These are phyloP conservation scores for Argyrosomus japonicus DNA, from an alignment of 2,113 vertebrate genomes.

Conservation along the genomic window DNA sequence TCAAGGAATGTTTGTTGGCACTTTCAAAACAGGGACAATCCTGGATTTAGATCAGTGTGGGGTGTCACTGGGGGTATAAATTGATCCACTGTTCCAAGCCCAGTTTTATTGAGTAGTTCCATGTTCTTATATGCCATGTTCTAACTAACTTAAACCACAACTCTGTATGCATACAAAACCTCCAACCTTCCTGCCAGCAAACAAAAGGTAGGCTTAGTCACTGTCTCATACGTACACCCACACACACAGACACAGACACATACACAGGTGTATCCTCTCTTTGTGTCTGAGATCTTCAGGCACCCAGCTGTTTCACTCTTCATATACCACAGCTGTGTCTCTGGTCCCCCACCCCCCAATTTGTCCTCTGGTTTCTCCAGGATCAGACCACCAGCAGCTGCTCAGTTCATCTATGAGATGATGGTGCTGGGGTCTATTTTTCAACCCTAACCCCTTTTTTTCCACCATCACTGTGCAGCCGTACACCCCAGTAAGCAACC, in stretches of 20 bases:
- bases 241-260: slow-evolving; percentile 21
- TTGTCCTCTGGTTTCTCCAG: slow-evolving; percentile 9
- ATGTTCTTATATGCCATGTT: no score
- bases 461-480: not conserved
- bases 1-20: not conserved
- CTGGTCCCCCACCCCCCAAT: slow-evolving; percentile 3
- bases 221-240: not conserved
- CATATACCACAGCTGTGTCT: slow-evolving; percentile 34
- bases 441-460: no score
- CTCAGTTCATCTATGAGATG: not conserved
- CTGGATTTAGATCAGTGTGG: not conserved
- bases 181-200: slow-evolving; percentile 9
- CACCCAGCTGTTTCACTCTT: slow-evolving; percentile 47
- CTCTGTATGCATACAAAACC: slow-evolving; percentile 4
- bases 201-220: slow-evolving; percentile 39
- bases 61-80: no score
- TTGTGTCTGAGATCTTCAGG: slow-evolving; percentile 55
- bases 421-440: not conserved
- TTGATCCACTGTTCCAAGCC: not conserved
- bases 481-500: not conserved
- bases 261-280: slow-evolving; percentile 54
- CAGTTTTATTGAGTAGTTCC: no score
- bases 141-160: slow-evolving; percentile 1
- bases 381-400: slow-evolving; percentile 30
- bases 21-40: not conserved